Evolutionary conservation across 2,888 invertebrate genomes (phyloP), one percentile per base, ranked within the genome.

Genomic region (Gari tellinella): DNA sequence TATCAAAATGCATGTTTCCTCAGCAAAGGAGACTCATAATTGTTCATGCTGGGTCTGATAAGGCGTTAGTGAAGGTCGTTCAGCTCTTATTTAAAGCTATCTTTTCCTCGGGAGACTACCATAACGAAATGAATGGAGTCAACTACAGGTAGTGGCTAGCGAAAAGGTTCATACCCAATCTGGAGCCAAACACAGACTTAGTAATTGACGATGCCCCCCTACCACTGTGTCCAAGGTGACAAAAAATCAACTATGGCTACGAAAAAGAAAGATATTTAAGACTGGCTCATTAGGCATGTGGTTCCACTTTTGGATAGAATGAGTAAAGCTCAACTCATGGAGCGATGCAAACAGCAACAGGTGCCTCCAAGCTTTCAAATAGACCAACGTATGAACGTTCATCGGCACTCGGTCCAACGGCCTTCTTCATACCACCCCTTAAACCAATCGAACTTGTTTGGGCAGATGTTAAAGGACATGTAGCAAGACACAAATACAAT

Each of bases 91-190:
- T 55, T 14, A 57, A 72, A 38, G 61, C 72, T 3, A 40, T 57
- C 2, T 57, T 58, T 1, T 26, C 46, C 17, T 56, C 62, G 12
- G 56, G 66, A 12, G 73, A 67, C 38, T 73, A 68, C 21, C 73
- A 67, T 25, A 14, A 26, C 25, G 63, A 73, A n/a, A 73, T 73
- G 63, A 73, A 73, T 17, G 0, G 25, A 5, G 14, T 15, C 0
- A 63, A 60, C 17, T 73, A 67, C 31, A 14, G 15, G 1, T 58
- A 68, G 23, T 73, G 73, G 73, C 17, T 63, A 1, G 26, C 25
- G 17, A 48, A 63, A 21, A 63, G 37, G 15, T 37, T 73, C 2
- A 58, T 73, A 2, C 67, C 62, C 14, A 73, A 73, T 17, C 19
- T 64, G 25, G 43, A 43, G 10, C 17, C 45, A 19, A 26, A 21